Evolutionary conservation across 1,140 invertebrate genomes (phyloP).

Genomic region (Leptinotarsa lineolata): DNA sequence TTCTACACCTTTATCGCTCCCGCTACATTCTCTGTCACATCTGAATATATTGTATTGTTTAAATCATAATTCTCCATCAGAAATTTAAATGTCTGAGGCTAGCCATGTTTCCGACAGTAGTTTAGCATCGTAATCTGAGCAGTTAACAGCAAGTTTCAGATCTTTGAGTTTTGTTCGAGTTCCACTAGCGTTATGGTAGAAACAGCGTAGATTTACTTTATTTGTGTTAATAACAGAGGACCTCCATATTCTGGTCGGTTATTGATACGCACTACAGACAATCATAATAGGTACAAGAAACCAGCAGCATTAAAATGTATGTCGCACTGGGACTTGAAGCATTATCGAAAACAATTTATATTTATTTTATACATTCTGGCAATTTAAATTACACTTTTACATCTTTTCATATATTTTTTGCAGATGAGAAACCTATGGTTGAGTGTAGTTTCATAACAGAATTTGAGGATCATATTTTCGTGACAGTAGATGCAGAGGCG

Average conservation of each 20-base stretch:
- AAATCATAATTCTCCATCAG: conserved; percentile 8
- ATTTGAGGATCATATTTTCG: conserved; percentile 97
- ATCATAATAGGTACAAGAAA: too few species aligned
- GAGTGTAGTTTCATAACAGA: conserved; percentile 97
- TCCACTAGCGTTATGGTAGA: neutral
- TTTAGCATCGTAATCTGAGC: conserved; percentile 1
- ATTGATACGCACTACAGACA: too few species aligned
- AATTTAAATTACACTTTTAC: too few species aligned
- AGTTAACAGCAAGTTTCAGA: conserved; percentile 7
- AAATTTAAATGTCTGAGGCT: neutral
- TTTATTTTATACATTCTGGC: too few species aligned
- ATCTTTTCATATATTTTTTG: conserved; percentile 26
- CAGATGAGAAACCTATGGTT: conserved; percentile 83
- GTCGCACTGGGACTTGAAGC: too few species aligned
- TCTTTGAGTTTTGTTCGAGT: conserved; percentile 1
- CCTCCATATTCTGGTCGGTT: neutral
- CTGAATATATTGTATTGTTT: conserved; percentile 1
- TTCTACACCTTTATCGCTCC: neutral
- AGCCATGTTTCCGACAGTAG: conserved; percentile 1
- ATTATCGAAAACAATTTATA: too few species aligned
- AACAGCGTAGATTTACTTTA: neutral
- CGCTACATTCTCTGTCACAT: conserved; percentile 6
- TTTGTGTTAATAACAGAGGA: neutral
- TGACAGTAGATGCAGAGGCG: conserved; percentile 96
- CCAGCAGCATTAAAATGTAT: too few species aligned